phyloP scores from a whole-genome alignment of 2,113 vertebrate genomes.

The Crotalus tigris region DNA sequence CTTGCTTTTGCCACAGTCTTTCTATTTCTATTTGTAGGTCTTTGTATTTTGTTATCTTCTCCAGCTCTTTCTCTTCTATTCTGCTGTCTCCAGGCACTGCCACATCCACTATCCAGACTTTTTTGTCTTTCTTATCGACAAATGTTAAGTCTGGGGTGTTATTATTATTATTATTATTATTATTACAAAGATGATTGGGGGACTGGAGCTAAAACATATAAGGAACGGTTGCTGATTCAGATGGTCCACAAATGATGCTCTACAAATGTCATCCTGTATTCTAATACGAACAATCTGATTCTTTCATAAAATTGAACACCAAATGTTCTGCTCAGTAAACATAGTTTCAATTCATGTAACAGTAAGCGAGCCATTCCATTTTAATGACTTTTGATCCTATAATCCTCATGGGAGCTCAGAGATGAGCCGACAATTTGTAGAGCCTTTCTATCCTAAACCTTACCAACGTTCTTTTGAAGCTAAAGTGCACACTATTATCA shows the following conservation, averaged over 20 bases:
- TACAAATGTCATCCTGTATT: constrained; percentile 25
- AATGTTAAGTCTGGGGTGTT: no score
- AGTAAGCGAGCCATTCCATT: constrained; percentile 56
- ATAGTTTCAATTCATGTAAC: constrained; percentile 51
- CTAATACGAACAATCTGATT: constrained; percentile 27
- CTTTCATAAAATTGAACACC: constrained; percentile 32
- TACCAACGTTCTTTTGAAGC: constrained; percentile 40
- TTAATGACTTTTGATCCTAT: constrained; percentile 65
- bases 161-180: no score
- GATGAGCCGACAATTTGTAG: constrained; percentile 61
- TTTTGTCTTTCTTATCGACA: no score
- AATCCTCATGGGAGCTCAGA: constrained; percentile 58
- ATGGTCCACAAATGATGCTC: constrained; percentile 28
- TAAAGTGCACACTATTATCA: constrained; percentile 28
- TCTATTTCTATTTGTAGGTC: no score
- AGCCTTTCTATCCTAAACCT: constrained; percentile 53
- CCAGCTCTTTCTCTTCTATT: no score
- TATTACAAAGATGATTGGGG: no score
- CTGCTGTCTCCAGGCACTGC: no score
- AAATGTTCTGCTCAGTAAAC: constrained; percentile 44
- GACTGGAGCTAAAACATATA: no score
- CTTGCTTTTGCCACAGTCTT: no score
- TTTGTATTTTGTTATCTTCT: no score
- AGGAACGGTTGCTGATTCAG: constrained; percentile 11
- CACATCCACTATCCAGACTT: no score